These are phyloP conservation scores for Hemicrepidius hirtus DNA, from an alignment of 2,888 invertebrate species.

Conservation along the genomic window DNA sequence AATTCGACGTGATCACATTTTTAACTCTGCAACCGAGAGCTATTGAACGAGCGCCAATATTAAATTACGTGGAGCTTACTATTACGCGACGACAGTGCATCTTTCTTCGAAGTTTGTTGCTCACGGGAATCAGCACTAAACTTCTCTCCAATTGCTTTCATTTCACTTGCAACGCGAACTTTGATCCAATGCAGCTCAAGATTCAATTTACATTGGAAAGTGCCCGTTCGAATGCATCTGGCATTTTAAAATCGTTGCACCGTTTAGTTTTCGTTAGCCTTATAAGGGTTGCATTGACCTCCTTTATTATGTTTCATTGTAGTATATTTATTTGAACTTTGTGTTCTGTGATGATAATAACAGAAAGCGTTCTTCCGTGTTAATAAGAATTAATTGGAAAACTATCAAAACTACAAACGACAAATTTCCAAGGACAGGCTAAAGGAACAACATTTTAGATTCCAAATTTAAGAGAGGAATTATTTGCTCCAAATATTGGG, in stretches of 20 bases:
- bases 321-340: not conserved
- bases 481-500: too few species aligned
- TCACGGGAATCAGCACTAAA: conserved; percentile 32
- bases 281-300: conserved; percentile 25
- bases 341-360: too few species aligned
- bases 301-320: not conserved
- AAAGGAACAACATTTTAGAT: too few species aligned
- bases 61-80: conserved; percentile 44
- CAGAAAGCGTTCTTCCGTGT: too few species aligned
- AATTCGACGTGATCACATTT: conserved; percentile 53
- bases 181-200: conserved; percentile 40
- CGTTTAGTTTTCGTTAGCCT: conserved; percentile 25
- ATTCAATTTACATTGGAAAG: conserved; percentile 53
- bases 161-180: conserved; percentile 39
- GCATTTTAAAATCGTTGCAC: conserved; percentile 45
- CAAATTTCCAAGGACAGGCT: too few species aligned
- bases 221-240: conserved; percentile 42
- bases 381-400: too few species aligned
- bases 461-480: too few species aligned
- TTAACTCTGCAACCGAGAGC: conserved; percentile 48
- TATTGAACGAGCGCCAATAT: conserved; percentile 44
- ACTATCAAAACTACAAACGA: too few species aligned
- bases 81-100: conserved; percentile 29
- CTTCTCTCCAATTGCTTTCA: conserved; percentile 39
- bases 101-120: conserved; percentile 35